Percentiles rank a stretch among this genome's conserved stretches.
phyloP scores from a whole-genome alignment of 2,113 vertebrate species.

The Suricata suricatta region DNA sequence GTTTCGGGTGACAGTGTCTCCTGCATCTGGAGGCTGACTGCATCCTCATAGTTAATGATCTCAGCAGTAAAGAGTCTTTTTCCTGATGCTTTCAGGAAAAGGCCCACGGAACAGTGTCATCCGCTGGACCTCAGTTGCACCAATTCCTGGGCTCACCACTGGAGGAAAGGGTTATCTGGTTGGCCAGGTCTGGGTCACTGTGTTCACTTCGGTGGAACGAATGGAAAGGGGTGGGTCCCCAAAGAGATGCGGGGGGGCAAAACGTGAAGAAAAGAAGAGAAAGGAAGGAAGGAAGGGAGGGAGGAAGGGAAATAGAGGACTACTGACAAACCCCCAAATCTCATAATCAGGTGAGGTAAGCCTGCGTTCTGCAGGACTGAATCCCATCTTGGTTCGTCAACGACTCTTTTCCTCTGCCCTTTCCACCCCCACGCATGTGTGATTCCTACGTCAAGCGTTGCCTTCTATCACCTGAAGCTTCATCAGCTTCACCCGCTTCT shows the following conservation, averaged over 20 bases:
- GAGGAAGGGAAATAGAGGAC: too few species aligned
- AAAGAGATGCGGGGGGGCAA: background rate
- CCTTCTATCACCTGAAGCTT: background rate
- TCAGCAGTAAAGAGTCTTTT: background rate
- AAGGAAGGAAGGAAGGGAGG: background rate
- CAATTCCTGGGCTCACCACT: background rate
- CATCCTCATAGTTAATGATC: background rate
- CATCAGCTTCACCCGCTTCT: background rate
- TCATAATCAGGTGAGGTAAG: background rate
- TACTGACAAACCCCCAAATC: background rate
- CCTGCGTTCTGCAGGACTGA: background rate
- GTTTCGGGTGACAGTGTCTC: background rate
- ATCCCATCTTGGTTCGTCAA: background rate
- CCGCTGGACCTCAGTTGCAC: background rate
- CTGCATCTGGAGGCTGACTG: background rate
- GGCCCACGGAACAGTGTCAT: background rate
- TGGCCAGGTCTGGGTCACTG: background rate
- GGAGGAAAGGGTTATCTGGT: background rate
- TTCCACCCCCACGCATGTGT: accelerated
- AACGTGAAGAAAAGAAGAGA: background rate
- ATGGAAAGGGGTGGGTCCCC: background rate
- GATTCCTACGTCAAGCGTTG: slow-evolving; percentile 37
- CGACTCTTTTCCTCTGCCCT: background rate
- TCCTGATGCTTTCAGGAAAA: background rate
- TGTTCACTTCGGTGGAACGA: background rate